These are phyloP conservation scores for Cherax quadricarinatus DNA, from an alignment of 1,140 invertebrate genomes.

Conservation along the genomic window DNA sequence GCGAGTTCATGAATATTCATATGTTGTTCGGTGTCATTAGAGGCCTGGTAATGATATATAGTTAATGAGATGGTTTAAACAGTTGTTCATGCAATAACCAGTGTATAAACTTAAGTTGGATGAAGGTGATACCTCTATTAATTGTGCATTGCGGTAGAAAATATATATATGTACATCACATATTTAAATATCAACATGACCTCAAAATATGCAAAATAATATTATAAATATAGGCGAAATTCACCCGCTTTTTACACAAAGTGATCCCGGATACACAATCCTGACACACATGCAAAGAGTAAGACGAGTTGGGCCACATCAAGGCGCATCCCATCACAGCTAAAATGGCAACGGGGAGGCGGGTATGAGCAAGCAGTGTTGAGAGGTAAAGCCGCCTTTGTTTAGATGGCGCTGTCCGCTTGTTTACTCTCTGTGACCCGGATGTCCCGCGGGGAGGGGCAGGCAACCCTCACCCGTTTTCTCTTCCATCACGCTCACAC, in stretches of 20 bases:
- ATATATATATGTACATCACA: not conserved
- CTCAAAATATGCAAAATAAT: not conserved
- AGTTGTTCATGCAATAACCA: not conserved
- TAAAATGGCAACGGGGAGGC: constrained; percentile 9
- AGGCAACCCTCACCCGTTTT: not conserved
- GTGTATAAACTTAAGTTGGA: not conserved
- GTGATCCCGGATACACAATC: not conserved
- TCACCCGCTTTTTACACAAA: not conserved
- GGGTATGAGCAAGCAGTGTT: constrained; percentile 26
- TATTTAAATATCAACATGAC: not conserved
- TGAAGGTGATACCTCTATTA: not conserved
- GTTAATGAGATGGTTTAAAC: constrained; percentile 23
- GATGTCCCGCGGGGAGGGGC: constrained; percentile 8
- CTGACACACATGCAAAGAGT: not conserved
- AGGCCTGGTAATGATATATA: constrained; percentile 18
- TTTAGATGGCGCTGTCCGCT: constrained; percentile 37
- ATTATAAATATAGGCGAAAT: not conserved
- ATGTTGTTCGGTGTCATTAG: constrained; percentile 55
- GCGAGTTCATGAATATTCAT: constrained; percentile 49
- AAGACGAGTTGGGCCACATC: not conserved
- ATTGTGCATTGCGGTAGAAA: not conserved
- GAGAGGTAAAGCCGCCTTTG: constrained; percentile 18
- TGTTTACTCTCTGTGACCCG: constrained; percentile 51
- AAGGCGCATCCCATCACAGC: constrained; percentile 6
- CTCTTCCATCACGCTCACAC: constrained; percentile 4